Evolutionary conservation across 2,797 vertebrate species (phyloP).

Genomic region (Leptoclinus maculatus): DNA sequence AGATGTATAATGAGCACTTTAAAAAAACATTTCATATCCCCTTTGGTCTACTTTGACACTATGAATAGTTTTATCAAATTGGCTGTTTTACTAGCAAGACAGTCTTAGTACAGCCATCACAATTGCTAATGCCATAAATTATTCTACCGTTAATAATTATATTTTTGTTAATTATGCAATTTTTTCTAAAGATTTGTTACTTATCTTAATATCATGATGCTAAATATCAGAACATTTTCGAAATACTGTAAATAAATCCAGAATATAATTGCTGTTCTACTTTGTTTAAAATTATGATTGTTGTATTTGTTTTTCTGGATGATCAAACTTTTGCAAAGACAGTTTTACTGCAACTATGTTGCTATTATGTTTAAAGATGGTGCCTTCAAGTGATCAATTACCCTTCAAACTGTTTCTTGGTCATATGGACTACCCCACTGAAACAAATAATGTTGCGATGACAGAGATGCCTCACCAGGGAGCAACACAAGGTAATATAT

Average conservation of each 20-base stretch:
- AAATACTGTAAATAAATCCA: background rate
- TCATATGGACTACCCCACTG: conserved; percentile 85
- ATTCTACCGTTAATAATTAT: background rate
- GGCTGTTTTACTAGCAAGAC: background rate
- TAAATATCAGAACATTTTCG: background rate
- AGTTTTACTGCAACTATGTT: background rate
- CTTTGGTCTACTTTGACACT: background rate
- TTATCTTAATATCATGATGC: background rate
- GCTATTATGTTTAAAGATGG: conserved; percentile 74
- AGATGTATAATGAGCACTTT: background rate
- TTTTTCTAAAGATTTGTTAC: background rate
- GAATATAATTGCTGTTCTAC: background rate
- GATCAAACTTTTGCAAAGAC: background rate
- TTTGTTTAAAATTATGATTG: background rate
- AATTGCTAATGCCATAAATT: background rate
- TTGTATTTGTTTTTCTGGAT: background rate
- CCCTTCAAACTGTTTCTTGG: conserved; percentile 87
- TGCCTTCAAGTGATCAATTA: conserved; percentile 80
- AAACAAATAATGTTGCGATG: conserved; percentile 81
- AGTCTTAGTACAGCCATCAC: background rate
- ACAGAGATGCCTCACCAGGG: conserved; percentile 83
- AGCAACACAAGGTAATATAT: conserved; percentile 74
- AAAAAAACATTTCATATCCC: no score
- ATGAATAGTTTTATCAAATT: background rate
- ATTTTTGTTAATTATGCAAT: background rate